These are phyloP conservation scores for Amazona guildingii DNA, from an alignment of 2,113 vertebrate genomes.

Conservation along the genomic window DNA sequence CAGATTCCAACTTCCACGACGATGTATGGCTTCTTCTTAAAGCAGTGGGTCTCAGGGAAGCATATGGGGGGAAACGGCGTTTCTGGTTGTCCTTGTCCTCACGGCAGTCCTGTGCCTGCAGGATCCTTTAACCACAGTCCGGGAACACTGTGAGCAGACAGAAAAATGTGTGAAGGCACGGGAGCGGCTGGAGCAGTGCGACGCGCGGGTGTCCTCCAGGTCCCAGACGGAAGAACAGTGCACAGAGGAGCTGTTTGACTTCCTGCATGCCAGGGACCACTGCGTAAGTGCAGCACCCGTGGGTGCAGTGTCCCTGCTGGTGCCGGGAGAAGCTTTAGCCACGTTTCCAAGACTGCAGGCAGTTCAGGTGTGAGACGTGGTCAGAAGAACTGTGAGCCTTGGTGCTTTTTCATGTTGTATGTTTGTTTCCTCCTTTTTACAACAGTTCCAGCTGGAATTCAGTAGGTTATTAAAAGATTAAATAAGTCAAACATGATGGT, in stretches of 20 bases:
- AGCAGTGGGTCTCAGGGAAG: too few species aligned
- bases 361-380: accelerated
- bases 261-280: conserved; percentile 91
- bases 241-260: conserved; percentile 93
- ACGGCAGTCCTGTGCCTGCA: background rate
- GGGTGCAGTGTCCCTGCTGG: accelerated
- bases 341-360: accelerated
- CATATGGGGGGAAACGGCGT: accelerated
- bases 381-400: background rate
- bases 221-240: conserved; percentile 84
- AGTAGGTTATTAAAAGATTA: accelerated
- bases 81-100: background rate
- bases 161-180: conserved; percentile 82
- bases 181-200: conserved; percentile 82
- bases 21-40: accelerated
- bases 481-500: accelerated
- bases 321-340: background rate
- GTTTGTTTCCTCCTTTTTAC: background rate
- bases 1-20: background rate
- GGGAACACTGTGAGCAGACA: conserved; percentile 81
- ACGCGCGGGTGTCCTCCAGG: conserved; percentile 78
- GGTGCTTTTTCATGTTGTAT: background rate
- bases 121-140: conserved; percentile 83
- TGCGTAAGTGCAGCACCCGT: conserved; percentile 76
- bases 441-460: background rate